Evolutionary conservation across 2,113 vertebrate genomes (phyloP).

Genomic region (Salvator merianae): DNA sequence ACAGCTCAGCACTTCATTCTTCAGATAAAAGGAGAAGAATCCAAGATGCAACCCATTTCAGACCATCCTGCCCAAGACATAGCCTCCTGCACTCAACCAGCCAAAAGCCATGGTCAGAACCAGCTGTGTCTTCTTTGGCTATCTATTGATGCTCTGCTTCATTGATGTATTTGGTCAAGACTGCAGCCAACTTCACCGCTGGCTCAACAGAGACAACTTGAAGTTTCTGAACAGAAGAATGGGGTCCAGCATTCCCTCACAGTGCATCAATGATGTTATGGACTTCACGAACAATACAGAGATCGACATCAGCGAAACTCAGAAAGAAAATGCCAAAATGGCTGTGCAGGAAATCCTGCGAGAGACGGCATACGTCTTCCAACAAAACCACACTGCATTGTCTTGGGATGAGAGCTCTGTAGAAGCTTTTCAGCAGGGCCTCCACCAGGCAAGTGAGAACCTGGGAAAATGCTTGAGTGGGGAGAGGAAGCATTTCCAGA

Average conservation of each 20-base stretch:
- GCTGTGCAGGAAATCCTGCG: constrained; percentile 53
- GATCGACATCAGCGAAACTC: background rate
- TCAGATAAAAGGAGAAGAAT: too few species aligned
- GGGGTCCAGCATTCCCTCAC: constrained; percentile 24
- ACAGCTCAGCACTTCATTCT: background rate
- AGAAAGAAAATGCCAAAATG: constrained; percentile 2
- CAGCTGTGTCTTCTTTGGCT: background rate
- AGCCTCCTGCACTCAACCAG: background rate
- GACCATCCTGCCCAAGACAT: background rate
- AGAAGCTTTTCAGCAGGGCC: too few species aligned
- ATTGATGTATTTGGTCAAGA: background rate
- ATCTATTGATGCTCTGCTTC: background rate
- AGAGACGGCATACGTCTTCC: too few species aligned
- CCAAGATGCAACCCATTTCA: background rate
- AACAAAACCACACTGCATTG: too few species aligned
- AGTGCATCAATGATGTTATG: constrained; percentile 26
- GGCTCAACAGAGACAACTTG: background rate
- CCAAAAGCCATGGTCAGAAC: constrained; percentile 12
- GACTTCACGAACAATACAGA: constrained; percentile 34
- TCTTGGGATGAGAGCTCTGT: too few species aligned
- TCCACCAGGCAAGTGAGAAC: too few species aligned
- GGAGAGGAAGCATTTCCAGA: background rate
- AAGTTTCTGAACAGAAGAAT: constrained; percentile 13
- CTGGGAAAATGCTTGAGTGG: background rate
- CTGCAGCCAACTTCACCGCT: background rate